Conservation (phyloP, 2,797 vertebrate species). For the Dallia pectoralis region DNA sequence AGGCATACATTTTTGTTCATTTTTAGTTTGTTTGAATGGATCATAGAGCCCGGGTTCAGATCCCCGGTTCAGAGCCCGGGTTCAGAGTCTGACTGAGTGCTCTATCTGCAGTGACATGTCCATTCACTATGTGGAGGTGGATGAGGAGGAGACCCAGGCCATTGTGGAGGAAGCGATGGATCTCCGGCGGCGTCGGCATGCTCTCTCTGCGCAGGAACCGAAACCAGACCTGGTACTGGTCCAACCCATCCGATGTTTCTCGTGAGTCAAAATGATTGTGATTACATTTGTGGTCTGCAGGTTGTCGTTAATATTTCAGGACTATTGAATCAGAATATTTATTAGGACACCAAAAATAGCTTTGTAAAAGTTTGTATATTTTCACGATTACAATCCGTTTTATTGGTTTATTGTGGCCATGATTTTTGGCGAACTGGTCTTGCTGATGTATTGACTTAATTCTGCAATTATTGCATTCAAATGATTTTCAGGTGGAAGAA, state of each 20-base stretch:
- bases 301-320: neutral
- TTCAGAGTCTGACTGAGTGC: neutral
- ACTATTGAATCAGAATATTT: too few relatives aligned
- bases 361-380: neutral
- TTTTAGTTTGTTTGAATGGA: too few relatives aligned
- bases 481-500: slow-evolving; percentile 84
- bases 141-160: slow-evolving; percentile 78
- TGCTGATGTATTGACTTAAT: too few relatives aligned
- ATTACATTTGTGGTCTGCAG: neutral
- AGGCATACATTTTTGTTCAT: too few relatives aligned
- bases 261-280: slow-evolving; percentile 71
- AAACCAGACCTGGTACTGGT: slow-evolving; percentile 84
- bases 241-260: slow-evolving; percentile 84
- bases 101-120: slow-evolving; percentile 82
- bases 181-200: slow-evolving; percentile 82
- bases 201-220: slow-evolving; percentile 75
- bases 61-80: neutral
- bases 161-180: slow-evolving; percentile 89
- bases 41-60: neutral
- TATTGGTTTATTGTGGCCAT: too few relatives aligned
- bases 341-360: too few relatives aligned
- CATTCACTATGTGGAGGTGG: slow-evolving; percentile 84
- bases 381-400: too few relatives aligned
- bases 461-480: neutral
- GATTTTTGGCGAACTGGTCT: too few relatives aligned